These are phyloP conservation scores for Butorides virescens DNA, from an alignment of 2,113 vertebrate genomes.

Conservation along the genomic window DNA sequence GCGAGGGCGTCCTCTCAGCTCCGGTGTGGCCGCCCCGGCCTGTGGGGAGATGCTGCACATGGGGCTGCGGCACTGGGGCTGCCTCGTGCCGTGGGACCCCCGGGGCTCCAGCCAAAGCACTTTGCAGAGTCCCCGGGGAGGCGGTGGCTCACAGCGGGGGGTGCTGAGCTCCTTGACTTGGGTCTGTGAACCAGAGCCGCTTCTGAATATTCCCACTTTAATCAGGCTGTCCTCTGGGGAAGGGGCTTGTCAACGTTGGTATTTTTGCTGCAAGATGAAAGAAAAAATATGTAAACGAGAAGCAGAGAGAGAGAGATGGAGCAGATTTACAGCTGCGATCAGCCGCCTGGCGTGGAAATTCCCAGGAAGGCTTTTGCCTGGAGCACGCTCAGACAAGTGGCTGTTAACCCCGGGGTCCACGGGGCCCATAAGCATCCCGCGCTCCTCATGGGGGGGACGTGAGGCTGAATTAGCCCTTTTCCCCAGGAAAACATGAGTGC, in stretches of 20 bases:
- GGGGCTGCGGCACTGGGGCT: not conserved
- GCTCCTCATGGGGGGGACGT: not conserved
- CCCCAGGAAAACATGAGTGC: not conserved
- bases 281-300: not conserved
- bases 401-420: not conserved
- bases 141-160: fast-evolving
- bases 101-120: not conserved
- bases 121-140: not conserved
- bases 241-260: not conserved
- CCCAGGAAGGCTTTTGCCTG: not conserved
- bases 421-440: fast-evolving
- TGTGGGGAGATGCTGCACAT: fast-evolving
- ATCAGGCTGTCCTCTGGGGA: not conserved
- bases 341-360: not conserved
- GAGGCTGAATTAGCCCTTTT: not conserved
- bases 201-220: not conserved
- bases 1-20: not conserved
- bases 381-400: not conserved
- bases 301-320: not conserved
- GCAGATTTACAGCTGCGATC: not conserved
- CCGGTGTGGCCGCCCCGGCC: fast-evolving
- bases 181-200: not conserved
- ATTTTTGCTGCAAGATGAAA: not conserved
- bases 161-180: fast-evolving
- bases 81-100: not conserved